These are phyloP conservation scores for Rhizomys pruinosus DNA, from an alignment of 2,113 vertebrate genomes.

Conservation along the genomic window DNA sequence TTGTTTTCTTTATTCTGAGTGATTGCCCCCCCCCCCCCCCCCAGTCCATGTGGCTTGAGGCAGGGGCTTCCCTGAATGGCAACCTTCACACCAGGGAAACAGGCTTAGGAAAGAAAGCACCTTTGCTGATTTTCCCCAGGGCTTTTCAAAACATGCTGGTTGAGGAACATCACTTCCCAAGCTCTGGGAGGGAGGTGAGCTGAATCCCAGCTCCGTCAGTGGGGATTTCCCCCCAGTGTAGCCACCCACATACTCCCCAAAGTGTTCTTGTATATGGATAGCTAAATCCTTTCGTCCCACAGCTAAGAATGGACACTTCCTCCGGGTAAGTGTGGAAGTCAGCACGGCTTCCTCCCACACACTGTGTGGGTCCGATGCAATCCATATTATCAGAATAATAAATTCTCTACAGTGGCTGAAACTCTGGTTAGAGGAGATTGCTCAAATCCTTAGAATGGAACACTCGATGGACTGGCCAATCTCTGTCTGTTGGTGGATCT, in stretches of 20 bases:
- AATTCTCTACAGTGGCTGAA: rapidly evolving
- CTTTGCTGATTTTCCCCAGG: background rate
- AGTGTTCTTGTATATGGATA: background rate
- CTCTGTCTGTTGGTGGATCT: background rate
- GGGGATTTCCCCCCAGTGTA: conserved; percentile 38
- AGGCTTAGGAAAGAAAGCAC: background rate
- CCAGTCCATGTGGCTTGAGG: background rate
- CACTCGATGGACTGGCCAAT: background rate
- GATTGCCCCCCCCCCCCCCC: background rate
- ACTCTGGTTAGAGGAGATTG: background rate
- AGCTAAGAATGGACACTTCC: background rate
- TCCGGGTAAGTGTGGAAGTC: background rate
- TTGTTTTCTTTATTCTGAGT: background rate
- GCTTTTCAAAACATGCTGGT: conserved; percentile 62
- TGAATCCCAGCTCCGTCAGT: conserved; percentile 64
- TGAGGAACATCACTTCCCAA: conserved; percentile 49
- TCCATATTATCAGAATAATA: background rate
- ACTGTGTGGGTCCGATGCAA: background rate
- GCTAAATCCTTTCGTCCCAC: background rate
- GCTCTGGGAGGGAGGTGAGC: conserved; percentile 55
- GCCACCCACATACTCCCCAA: conserved; percentile 44
- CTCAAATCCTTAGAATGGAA: background rate
- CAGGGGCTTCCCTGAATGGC: background rate
- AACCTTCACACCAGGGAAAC: background rate
- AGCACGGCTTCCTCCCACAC: background rate